Percentiles rank a stretch among this genome's conserved stretches.
Conservation (phyloP, 2,797 vertebrate genomes). For the Eidolon dupreanum region DNA sequence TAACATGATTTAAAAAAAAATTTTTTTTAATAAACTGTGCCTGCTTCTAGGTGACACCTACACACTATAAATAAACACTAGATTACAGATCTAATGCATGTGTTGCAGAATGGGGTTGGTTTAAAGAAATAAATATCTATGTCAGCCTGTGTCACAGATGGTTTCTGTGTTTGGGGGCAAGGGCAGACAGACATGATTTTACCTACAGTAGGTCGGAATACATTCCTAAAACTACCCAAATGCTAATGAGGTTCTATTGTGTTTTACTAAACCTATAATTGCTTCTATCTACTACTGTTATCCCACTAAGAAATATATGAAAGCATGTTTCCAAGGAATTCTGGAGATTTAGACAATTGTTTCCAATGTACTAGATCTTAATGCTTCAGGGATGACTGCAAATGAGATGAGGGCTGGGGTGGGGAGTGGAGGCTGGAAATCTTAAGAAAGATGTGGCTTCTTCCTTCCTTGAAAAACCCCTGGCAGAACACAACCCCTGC, state of each 20-base stretch:
- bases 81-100: background rate
- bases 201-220: background rate
- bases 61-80: background rate
- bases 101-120: background rate
- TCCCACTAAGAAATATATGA: constrained; percentile 11
- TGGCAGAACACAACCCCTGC: background rate
- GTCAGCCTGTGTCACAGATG: background rate
- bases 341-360: background rate
- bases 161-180: background rate
- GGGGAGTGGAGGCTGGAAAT: background rate
- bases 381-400: background rate
- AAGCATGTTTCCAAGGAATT: constrained; percentile 7
- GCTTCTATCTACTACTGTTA: background rate
- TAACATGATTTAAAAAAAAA: background rate
- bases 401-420: background rate
- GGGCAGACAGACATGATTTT: background rate
- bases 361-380: background rate
- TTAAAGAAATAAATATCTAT: background rate
- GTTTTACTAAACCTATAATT: background rate
- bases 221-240: background rate
- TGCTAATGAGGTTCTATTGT: background rate
- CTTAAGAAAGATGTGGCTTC: background rate
- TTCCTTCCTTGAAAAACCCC: background rate
- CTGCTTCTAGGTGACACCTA: constrained; percentile 6
- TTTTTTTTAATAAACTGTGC: background rate